Evolutionary conservation across 2,888 invertebrate genomes (phyloP), one percentile per base, ranked within the genome.

Genomic region (Lasius fuliginosus): DNA sequence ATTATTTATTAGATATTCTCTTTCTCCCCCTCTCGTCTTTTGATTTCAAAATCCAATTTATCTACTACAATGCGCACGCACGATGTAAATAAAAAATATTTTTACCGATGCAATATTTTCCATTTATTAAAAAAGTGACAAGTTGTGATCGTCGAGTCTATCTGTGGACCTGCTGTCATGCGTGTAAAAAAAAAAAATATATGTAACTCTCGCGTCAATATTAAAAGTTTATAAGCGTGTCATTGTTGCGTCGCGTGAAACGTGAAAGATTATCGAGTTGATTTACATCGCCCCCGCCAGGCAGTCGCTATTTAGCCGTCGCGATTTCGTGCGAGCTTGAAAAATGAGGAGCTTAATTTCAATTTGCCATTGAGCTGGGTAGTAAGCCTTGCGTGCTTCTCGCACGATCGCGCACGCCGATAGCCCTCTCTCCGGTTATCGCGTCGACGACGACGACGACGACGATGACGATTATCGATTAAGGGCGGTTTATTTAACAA

Each of bases 261-360:
- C 79, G 79, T 81, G 79, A 73, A 81, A 71, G 79, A 81, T 81
- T 81, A 81, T 81, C 73, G 60, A 62, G 68, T 60, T 60, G 73
- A 81, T 81, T 81, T 81, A 62, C 77, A 42, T 68, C 40, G 27
- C 1, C 30, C 46, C 56, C 42, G 69, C 36, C 30, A 33, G 23
- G 12, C 58, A 60, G 79, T 46, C 60, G 60, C 60, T 46, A 46
- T 60, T 79, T 79, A 79, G n/a, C 23, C 79, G 56, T 58, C 71
- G 56, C 49, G 76, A 67, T 68, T 86, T 76, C 83, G 83, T 84
- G 90, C 65, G 42, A 46, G 83, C 67, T 85, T 86, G 90, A 90
- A 90, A 90, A 86, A 89, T 86, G 89, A 73, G 74, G 36, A 76
- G 87, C 81, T 87, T 87, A 86, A 89, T 90, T 90, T 90, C 90